phyloP scores from a whole-genome alignment of 2,113 vertebrate species.

The Circaetus cinerascens region DNA sequence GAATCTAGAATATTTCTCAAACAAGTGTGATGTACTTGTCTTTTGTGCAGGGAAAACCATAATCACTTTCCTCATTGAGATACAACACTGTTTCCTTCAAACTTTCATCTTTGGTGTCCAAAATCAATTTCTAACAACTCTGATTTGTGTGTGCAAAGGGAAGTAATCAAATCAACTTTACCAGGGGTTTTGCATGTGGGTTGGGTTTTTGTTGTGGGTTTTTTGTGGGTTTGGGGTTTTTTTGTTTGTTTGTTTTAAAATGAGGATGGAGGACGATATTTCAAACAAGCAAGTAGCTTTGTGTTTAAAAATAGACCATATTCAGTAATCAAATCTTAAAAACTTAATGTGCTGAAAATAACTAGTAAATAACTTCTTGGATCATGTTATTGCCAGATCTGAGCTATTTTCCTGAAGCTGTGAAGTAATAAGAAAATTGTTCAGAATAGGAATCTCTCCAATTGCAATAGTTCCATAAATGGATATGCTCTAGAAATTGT shows the following conservation, averaged over 20 bases:
- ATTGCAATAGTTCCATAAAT: neutral
- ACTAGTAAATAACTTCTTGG: neutral
- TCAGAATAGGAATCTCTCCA: neutral
- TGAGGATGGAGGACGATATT: neutral
- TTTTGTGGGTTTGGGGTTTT: fast-evolving
- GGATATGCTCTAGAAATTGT: fast-evolving
- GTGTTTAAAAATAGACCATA: neutral
- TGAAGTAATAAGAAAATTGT: neutral
- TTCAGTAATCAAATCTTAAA: neutral
- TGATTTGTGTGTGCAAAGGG: neutral
- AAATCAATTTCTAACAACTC: neutral
- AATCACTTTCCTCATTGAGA: neutral
- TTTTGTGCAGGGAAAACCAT: neutral
- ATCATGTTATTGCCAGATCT: neutral
- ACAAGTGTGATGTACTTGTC: neutral
- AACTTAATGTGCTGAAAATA: neutral
- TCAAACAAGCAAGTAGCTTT: neutral
- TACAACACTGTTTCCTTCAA: neutral
- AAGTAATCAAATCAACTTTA: neutral
- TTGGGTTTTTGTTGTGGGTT: fast-evolving
- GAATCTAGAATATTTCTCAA: neutral
- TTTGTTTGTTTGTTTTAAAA: neutral
- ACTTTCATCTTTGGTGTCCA: neutral
- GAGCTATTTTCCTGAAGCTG: neutral
- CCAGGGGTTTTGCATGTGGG: neutral